Evolutionary conservation across 2,113 vertebrate species (phyloP).

Genomic region (Pedionomus torquatus): DNA sequence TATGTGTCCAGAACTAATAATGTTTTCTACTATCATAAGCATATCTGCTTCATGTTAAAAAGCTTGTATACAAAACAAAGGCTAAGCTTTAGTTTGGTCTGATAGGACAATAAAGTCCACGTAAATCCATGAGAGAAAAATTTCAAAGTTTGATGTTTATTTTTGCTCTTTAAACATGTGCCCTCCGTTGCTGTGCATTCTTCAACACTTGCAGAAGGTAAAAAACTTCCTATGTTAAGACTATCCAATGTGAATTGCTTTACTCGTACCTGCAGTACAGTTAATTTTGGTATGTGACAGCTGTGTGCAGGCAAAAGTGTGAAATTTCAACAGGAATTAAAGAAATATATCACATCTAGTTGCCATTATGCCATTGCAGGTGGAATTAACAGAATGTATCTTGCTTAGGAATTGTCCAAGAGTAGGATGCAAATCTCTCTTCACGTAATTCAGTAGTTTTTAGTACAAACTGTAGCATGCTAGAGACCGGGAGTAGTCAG

Average conservation of each 20-base stretch:
- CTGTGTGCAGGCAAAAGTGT: background rate
- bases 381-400: background rate
- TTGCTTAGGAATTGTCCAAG: background rate
- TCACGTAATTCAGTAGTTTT: background rate
- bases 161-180: background rate
- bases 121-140: background rate
- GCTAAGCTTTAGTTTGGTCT: background rate
- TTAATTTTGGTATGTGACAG: background rate
- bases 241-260: background rate
- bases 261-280: background rate
- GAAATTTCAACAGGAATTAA: background rate
- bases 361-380: background rate
- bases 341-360: background rate
- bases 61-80: background rate
- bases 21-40: background rate
- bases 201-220: background rate
- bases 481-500: background rate
- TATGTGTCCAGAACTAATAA: background rate
- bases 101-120: background rate
- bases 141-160: background rate
- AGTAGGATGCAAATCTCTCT: background rate
- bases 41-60: background rate
- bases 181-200: background rate
- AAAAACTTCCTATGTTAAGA: background rate
- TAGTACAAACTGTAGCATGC: background rate